Base-by-base conservation (phyloP, 2,888 invertebrate genomes). In the Lacanobia wlatinum region DNA sequence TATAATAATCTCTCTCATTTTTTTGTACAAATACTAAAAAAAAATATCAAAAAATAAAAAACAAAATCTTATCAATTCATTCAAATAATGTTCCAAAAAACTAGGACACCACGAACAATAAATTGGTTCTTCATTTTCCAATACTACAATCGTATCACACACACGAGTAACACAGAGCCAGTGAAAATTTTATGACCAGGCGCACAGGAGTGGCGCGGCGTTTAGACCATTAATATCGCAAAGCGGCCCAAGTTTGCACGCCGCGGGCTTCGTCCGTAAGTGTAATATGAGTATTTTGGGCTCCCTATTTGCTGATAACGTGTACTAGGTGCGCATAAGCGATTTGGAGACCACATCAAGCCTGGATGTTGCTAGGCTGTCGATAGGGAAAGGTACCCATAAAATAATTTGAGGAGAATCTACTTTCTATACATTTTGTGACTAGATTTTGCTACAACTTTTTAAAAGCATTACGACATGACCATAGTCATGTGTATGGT, bases 171-270 rank as follows among this genome's bases (percentile, higher is more conserved):
- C 38, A 70, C 28, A 56, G 38, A 70, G 52, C 23, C 28, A 18
- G 43, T 70, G 56, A 73, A 78, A 50, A 61, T 79, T 67, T 67
- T 46, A 79, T 70, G 73, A 70, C 43, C 23, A 48, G 60, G 61
- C 50, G 16, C 38, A 38, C 46, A 60, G 50, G 23, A 38, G 61
- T 59, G 23, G 56, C 40, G 72, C 46, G 79, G 62, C 52, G 58
- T 52, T 71, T 67, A 65, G 55, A 73, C 16, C 66, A 64, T 82
- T 82, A 72, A 69, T 72, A 77, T 71, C 69, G 68, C 62, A 60
- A 66, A 48, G 48, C 46, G 28, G 52, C 34, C 28, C 46, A 71
- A 78, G 69, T 69, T 82, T 73, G 63, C 40, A 48, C 53, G 59
- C 73, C 76, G 58, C 38, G 48, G 58, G 62, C 61, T 58, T 16